Evolutionary conservation across 1,140 invertebrate genomes (phyloP).

Genomic region (Drosophila micromelanica): DNA sequence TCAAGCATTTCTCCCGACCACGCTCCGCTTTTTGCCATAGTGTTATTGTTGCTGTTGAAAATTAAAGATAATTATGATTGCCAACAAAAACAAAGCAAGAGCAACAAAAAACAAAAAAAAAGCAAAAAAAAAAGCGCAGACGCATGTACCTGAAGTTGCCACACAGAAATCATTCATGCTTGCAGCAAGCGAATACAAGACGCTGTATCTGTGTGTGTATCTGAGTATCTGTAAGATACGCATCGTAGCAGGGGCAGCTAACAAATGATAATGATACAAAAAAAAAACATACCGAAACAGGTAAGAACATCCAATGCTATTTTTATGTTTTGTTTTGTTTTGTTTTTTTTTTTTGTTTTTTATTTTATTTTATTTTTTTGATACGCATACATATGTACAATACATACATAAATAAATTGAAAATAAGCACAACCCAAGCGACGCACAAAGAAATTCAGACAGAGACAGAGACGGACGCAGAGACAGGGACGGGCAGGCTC

Average conservation of each 20-base stretch:
- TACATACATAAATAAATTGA: constrained; percentile 48
- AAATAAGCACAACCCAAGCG: constrained; percentile 31
- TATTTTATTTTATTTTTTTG: constrained; percentile 18
- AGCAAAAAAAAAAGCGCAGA: constrained; percentile 6
- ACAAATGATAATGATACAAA: constrained; percentile 74
- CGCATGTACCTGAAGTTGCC: constrained; percentile 48
- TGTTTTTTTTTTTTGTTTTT: constrained; percentile 6
- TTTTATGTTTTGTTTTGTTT: constrained; percentile 37
- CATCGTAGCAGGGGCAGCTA: constrained; percentile 51
- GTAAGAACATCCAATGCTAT: constrained; percentile 64
- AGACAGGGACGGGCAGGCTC: constrained; percentile 35
- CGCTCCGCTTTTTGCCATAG: neutral
- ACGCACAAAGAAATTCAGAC: constrained; percentile 4
- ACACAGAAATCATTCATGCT: constrained; percentile 69
- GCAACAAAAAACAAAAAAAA: constrained; percentile 16
- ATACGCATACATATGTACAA: constrained; percentile 18
- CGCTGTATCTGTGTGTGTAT: constrained; percentile 22
- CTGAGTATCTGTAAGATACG: constrained; percentile 53
- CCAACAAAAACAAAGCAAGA: constrained; percentile 36
- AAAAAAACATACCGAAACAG: constrained; percentile 53
- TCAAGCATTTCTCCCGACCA: constrained; percentile 16
- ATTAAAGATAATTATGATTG: constrained; percentile 79
- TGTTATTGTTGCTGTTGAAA: constrained; percentile 39
- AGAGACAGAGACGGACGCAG: constrained; percentile 13
- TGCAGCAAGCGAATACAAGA: constrained; percentile 30